These are phyloP conservation scores for Yponomeuta cagnagella DNA, from an alignment of 2,888 invertebrate genomes.

Conservation along the genomic window DNA sequence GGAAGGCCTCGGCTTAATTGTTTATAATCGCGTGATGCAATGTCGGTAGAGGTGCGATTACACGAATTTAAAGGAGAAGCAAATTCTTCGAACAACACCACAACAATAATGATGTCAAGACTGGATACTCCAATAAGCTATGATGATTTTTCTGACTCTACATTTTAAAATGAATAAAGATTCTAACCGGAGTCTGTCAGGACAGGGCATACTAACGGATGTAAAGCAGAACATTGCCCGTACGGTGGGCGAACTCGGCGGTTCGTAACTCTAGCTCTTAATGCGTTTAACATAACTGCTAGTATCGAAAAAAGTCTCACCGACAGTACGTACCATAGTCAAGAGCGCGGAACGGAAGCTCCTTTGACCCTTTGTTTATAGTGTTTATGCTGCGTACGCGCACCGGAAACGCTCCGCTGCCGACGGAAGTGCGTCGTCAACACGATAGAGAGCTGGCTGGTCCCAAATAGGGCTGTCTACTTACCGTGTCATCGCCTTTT, in stretches of 20 bases:
- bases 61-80: constrained; percentile 6
- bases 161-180: neutral
- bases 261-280: too few relatives aligned
- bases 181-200: neutral
- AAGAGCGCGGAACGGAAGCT: constrained; percentile 49
- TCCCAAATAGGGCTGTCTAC: constrained; percentile 18
- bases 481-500: neutral
- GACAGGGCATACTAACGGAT: neutral
- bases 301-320: too few relatives aligned
- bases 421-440: constrained; percentile 63
- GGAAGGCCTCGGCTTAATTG: constrained; percentile 37
- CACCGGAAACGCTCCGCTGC: constrained; percentile 53
- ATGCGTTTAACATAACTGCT: too few relatives aligned
- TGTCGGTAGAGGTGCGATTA: constrained; percentile 22
- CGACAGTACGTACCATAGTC: constrained; percentile 21
- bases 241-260: neutral
- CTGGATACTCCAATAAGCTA: neutral
- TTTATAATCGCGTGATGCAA: constrained; percentile 47
- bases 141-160: neutral
- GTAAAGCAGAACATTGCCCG: neutral
- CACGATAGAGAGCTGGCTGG: constrained; percentile 32
- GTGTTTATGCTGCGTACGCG: constrained; percentile 43
- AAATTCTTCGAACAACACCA: neutral
- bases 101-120: too few relatives aligned
- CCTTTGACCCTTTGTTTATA: constrained; percentile 71